A percentile compares a stretch with the other conserved stretches of the same genome.
phyloP scores from a whole-genome alignment of 1,140 invertebrate genomes.

The Daktulosphaira vitifoliae region DNA sequence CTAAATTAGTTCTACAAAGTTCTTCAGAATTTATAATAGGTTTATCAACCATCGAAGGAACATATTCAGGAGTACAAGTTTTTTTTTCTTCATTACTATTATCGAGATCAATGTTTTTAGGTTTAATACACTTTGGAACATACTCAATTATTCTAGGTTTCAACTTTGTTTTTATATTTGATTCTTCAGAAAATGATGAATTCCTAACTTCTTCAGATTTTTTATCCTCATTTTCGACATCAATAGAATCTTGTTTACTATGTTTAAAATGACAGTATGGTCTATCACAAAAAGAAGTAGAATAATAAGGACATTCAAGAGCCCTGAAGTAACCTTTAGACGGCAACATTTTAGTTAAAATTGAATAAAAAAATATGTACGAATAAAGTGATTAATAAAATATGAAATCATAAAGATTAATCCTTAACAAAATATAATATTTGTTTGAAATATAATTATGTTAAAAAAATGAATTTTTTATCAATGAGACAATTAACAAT shows the following conservation, averaged over 20 bases:
- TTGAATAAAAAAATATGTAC: too few relatives aligned
- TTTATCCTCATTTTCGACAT: background rate
- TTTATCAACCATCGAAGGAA: slow-evolving; percentile 6
- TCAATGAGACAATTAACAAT: too few relatives aligned
- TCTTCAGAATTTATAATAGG: slow-evolving; percentile 10
- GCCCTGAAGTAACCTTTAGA: slow-evolving; percentile 32
- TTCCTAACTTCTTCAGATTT: background rate
- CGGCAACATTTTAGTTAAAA: slow-evolving; percentile 27
- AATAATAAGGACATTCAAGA: slow-evolving; percentile 21
- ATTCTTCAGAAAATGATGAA: background rate
- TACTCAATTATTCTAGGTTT: slow-evolving; percentile 27
- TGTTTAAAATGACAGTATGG: slow-evolving; percentile 34
- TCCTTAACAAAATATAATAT: too few relatives aligned
- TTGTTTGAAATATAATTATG: too few relatives aligned
- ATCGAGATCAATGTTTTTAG: background rate
- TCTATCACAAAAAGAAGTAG: slow-evolving; percentile 20
- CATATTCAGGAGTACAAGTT: slow-evolving; percentile 1
- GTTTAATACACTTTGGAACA: slow-evolving; percentile 16
- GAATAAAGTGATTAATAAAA: too few relatives aligned
- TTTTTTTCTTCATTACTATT: background rate
- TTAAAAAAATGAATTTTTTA: too few relatives aligned
- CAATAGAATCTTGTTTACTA: slow-evolving; percentile 23
- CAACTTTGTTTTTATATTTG: slow-evolving; percentile 11
- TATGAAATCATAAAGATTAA: too few relatives aligned
- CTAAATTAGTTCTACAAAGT: slow-evolving; percentile 1